Percentiles rank a stretch among this genome's conserved stretches.
phyloP scores from a whole-genome alignment of 2,113 vertebrate species.

The Ranitomeya variabilis region DNA sequence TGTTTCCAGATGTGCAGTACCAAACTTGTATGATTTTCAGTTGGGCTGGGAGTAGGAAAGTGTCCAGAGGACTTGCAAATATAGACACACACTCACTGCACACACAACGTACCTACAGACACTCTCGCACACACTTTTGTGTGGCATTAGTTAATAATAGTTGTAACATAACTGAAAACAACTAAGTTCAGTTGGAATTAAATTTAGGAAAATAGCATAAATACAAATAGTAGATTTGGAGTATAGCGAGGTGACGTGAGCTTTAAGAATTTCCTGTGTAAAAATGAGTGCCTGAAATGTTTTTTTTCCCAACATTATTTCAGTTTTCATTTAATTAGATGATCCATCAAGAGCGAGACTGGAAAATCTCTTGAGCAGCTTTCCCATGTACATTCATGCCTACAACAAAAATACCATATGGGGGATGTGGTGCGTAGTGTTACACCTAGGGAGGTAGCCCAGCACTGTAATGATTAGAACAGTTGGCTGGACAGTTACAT shows the following conservation, averaged over 20 bases:
- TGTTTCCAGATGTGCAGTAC: not conserved
- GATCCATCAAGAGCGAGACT: not conserved
- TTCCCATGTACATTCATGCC: slow-evolving; percentile 20
- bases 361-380: slow-evolving; percentile 11
- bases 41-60: not conserved
- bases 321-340: not conserved
- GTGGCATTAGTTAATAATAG: not conserved
- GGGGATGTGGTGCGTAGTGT: not conserved
- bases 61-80: not conserved
- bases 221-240: not conserved
- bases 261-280: not conserved
- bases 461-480: slow-evolving; percentile 12
- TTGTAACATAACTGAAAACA: not conserved
- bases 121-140: not conserved
- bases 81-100: not conserved
- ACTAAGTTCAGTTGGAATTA: not conserved
- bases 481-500: slow-evolving; percentile 6
- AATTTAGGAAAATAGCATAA: not conserved
- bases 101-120: not conserved
- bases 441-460: not conserved
- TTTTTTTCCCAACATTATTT: not conserved
- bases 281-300: not conserved
- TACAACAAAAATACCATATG: not conserved
- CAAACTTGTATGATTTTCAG: not conserved
- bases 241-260: not conserved